phyloP scores from a whole-genome alignment of 2,113 vertebrate species.

The Cavia aperea region DNA sequence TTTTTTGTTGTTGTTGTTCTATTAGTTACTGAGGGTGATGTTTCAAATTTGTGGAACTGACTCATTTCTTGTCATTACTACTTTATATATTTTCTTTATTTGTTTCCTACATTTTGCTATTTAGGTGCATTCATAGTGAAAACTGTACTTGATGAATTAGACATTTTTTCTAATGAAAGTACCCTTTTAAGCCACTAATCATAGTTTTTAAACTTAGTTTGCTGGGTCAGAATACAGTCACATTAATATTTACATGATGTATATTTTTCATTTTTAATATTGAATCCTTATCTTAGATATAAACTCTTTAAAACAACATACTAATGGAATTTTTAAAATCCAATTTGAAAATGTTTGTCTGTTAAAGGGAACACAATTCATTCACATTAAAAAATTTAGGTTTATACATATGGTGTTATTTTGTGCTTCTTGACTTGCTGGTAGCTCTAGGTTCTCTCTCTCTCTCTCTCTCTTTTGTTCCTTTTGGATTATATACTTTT shows the following conservation, averaged over 20 bases:
- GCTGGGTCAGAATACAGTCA: background rate
- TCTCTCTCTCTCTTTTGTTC: background rate
- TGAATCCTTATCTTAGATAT: background rate
- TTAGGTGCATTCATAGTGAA: background rate
- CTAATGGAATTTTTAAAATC: background rate
- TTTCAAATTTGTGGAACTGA: background rate
- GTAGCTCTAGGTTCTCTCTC: background rate
- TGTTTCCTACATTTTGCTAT: background rate
- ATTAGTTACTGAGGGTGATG: background rate
- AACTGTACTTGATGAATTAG: background rate
- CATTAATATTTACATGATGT: background rate
- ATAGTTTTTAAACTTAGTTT: background rate
- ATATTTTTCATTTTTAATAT: background rate
- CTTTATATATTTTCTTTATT: too few relatives aligned
- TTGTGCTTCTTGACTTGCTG: background rate
- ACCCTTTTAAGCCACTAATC: background rate
- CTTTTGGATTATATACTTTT: background rate
- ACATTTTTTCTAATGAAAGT: background rate
- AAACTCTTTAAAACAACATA: background rate
- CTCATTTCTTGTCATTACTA: background rate
- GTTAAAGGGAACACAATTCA: background rate
- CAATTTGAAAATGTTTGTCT: background rate
- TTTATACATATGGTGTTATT: background rate
- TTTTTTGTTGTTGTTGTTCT: background rate
- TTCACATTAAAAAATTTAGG: background rate